Evolutionary conservation across 2,888 invertebrate genomes (phyloP).

Genomic region (Epistrophe grossulariae): DNA sequence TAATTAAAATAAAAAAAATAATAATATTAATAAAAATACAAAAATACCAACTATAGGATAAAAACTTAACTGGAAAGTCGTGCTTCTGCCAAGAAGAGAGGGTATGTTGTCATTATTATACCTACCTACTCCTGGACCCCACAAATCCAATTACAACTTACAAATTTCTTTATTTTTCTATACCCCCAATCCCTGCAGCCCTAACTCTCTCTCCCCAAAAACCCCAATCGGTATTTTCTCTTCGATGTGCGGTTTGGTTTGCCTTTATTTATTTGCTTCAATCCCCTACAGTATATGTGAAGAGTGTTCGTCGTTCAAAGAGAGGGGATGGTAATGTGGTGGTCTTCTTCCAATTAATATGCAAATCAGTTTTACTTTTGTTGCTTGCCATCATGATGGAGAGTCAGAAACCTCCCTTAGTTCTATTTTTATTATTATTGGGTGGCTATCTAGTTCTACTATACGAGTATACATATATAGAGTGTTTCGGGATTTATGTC

Average conservation of each 20-base stretch:
- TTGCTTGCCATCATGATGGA: constrained; percentile 25
- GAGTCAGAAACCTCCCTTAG: not conserved
- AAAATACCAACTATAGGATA: constrained; percentile 44
- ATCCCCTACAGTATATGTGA: constrained; percentile 1
- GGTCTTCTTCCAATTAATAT: constrained; percentile 74
- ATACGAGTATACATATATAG: not conserved
- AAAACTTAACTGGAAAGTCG: constrained; percentile 28
- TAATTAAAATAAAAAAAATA: constrained; percentile 11
- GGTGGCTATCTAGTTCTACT: not conserved
- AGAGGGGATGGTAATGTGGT: constrained; percentile 42
- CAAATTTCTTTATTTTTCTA: constrained; percentile 63
- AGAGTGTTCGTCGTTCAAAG: not conserved
- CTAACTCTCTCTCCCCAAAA: not conserved
- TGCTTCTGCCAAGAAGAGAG: constrained; percentile 50
- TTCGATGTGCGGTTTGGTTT: constrained; percentile 23
- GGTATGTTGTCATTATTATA: constrained; percentile 50
- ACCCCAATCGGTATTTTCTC: constrained; percentile 28
- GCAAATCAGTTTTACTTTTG: constrained; percentile 72
- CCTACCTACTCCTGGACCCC: constrained; percentile 25
- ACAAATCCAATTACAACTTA: constrained; percentile 72
- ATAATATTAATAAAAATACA: constrained; percentile 4
- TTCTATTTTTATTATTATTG: constrained; percentile 20
- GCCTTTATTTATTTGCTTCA: not conserved
- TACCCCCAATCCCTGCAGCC: not conserved
- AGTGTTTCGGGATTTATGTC: constrained; percentile 44